Conservation (phyloP, 2,888 invertebrate species). For the Hypomecis punctinalis region DNA sequence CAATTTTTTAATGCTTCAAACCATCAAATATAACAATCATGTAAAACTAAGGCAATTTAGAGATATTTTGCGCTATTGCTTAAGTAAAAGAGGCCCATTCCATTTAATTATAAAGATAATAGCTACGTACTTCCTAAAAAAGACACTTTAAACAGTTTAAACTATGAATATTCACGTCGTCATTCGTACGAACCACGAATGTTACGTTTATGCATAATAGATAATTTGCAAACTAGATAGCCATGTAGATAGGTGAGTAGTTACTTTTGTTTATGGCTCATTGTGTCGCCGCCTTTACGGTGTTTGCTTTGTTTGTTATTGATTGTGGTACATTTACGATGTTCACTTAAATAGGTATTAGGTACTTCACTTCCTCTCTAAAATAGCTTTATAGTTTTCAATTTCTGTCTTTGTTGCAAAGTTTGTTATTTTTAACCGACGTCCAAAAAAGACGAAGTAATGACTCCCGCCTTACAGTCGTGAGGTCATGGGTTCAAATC, state of each 20-base stretch:
- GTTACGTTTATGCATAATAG: not conserved
- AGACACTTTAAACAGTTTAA: too few species aligned
- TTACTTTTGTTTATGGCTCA: constrained; percentile 5
- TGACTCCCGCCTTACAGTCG: too few species aligned
- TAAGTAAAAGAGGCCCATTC: too few species aligned
- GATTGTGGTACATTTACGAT: constrained; percentile 6
- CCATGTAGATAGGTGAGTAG: not conserved
- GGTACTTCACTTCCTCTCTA: constrained; percentile 2
- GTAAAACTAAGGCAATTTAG: too few species aligned
- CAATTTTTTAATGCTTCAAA: too few species aligned
- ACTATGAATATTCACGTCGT: too few species aligned
- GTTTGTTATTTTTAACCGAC: not conserved
- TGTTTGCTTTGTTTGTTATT: constrained; percentile 3
- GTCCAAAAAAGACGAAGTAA: not conserved
- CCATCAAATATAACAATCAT: too few species aligned
- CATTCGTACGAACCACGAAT: not conserved
- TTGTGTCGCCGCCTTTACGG: constrained; percentile 1
- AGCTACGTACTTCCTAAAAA: too few species aligned
- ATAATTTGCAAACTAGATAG: constrained; percentile 7
- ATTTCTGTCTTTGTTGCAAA: not conserved
- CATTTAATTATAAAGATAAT: too few species aligned
- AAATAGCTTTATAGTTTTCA: not conserved
- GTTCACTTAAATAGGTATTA: not conserved
- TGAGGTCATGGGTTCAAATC: too few species aligned
- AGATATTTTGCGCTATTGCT: too few species aligned